These are phyloP conservation scores for Chondrosia reniformis DNA, from an alignment of 37 sponge, comb jelly and placozoan genomes.

Conservation along the genomic window DNA sequence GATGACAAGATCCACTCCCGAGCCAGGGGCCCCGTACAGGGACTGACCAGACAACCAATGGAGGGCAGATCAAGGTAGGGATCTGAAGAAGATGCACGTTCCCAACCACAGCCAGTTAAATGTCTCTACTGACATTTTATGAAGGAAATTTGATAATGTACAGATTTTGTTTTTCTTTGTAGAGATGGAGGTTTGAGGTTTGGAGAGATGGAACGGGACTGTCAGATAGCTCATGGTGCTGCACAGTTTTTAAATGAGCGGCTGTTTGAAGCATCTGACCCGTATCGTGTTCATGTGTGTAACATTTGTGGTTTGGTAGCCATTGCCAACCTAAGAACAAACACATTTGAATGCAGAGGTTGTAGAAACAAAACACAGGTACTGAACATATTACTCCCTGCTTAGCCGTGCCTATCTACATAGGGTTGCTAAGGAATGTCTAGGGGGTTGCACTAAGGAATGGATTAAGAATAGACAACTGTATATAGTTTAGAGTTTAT, in stretches of 20 bases:
- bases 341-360: slow-evolving; percentile 92
- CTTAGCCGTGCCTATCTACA: too few species aligned
- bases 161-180: neutral
- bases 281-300: slow-evolving; percentile 92
- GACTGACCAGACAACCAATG: slow-evolving; percentile 97
- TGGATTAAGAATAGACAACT: too few species aligned
- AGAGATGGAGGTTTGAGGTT: slow-evolving; percentile 99
- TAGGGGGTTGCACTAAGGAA: too few species aligned
- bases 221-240: slow-evolving; percentile 99
- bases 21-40: slow-evolving; percentile 96
- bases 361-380: slow-evolving; percentile 99
- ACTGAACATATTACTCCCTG: too few species aligned
- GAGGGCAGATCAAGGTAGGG: slow-evolving; percentile 92
- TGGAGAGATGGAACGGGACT: slow-evolving; percentile 99
- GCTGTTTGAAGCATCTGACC: slow-evolving; percentile 91
- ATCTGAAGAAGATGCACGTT: too few species aligned
- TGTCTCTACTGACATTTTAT: too few species aligned
- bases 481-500: too few species aligned
- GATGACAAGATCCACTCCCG: slow-evolving; percentile 99
- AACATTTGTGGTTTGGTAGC: slow-evolving; percentile 97
- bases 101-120: too few species aligned
- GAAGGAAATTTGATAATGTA: too few species aligned
- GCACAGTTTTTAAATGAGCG: slow-evolving; percentile 98
- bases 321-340: slow-evolving; percentile 92
- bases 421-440: too few species aligned